These are phyloP conservation scores for Paraplagusia blochii DNA, from an alignment of 2,113 vertebrate species.

Conservation along the genomic window DNA sequence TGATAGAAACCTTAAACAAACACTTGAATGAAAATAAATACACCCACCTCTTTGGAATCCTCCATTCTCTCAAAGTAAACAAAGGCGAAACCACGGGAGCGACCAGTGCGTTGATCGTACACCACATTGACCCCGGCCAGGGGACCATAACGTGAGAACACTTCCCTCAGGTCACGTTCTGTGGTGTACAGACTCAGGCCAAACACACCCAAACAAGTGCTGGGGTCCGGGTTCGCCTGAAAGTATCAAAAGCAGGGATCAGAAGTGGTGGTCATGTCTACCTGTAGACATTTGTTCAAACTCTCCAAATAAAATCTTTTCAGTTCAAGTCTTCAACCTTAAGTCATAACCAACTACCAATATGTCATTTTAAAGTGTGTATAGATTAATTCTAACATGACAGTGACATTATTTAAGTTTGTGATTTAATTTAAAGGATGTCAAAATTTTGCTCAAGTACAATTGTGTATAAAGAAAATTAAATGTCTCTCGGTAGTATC, in stretches of 20 bases:
- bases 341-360: no score
- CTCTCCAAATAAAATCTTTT: no score
- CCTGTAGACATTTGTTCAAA: neutral
- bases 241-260: slow-evolving; percentile 27
- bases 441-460: no score
- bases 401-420: no score
- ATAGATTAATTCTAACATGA: no score
- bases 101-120: slow-evolving; percentile 90
- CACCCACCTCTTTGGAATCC: slow-evolving; percentile 90
- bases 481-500: no score
- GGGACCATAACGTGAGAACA: slow-evolving; percentile 91
- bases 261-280: neutral
- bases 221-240: slow-evolving; percentile 93
- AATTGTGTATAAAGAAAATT: no score
- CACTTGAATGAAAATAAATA: neutral
- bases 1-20: no score
- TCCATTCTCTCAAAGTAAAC: slow-evolving; percentile 93
- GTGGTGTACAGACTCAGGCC: slow-evolving; percentile 94
- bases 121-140: slow-evolving; percentile 91
- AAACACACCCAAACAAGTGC: slow-evolving; percentile 91
- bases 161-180: slow-evolving; percentile 89
- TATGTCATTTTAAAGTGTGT: no score
- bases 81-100: slow-evolving; percentile 92
- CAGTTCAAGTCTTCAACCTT: no score
- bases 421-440: no score